Evolutionary conservation across 2,797 vertebrate genomes (phyloP).

Genomic region (Sylvia borin): DNA sequence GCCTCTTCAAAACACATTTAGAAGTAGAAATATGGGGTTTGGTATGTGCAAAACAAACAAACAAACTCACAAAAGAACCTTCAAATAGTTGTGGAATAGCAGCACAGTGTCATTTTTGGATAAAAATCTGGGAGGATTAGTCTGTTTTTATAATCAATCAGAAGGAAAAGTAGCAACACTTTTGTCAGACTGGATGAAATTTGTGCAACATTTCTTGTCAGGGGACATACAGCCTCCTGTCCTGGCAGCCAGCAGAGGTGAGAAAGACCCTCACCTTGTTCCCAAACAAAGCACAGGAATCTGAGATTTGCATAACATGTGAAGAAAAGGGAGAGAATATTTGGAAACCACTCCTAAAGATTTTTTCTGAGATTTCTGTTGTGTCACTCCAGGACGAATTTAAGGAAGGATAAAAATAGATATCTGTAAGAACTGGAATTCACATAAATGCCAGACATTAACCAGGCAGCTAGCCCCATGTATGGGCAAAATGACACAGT

Average conservation of each 20-base stretch:
- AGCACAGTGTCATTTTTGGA: not conserved
- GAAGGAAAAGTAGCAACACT: not conserved
- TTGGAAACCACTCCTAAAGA: not conserved
- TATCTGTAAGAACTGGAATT: conserved; percentile 25
- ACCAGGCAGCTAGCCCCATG: conserved; percentile 16
- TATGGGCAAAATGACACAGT: conserved; percentile 54
- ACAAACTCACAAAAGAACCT: not conserved
- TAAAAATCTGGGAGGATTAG: not conserved
- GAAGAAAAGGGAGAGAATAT: not conserved
- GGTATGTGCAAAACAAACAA: not conserved
- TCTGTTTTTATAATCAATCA: not conserved
- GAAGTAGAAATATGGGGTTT: not conserved
- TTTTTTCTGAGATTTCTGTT: not conserved
- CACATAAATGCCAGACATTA: conserved; percentile 36
- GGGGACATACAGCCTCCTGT: not conserved
- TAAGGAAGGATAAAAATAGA: conserved; percentile 54
- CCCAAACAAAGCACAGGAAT: not conserved
- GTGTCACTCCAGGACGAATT: conserved; percentile 32
- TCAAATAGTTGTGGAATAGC: not conserved
- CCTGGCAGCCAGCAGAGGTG: not conserved
- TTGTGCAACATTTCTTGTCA: not conserved
- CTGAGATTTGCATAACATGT: not conserved
- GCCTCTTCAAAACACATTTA: not conserved
- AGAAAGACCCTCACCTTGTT: not conserved
- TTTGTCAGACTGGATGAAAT: not conserved